Evolutionary conservation across 2,888 invertebrate species (phyloP).

Genomic region (Archips xylosteana): DNA sequence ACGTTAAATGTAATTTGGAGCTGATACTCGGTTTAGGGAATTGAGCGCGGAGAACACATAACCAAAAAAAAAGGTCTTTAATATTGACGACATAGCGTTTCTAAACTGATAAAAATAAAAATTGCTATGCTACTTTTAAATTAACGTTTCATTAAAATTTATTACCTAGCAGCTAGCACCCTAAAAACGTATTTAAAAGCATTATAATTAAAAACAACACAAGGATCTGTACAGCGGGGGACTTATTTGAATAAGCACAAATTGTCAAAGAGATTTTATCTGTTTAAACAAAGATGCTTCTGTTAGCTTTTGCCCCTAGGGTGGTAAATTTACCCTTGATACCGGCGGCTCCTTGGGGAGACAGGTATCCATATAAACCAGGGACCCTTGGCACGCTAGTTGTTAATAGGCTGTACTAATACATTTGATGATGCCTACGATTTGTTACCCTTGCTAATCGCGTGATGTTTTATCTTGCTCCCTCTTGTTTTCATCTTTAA

Average conservation of each 20-base stretch:
- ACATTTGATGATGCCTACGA: conserved; percentile 79
- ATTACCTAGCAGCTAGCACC: conserved; percentile 18
- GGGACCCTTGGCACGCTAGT: conserved; percentile 31
- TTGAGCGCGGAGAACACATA: background rate
- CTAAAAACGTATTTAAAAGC: conserved; percentile 29
- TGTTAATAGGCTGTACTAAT: conserved; percentile 81
- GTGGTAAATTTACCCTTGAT: conserved; percentile 14
- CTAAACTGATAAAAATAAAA: background rate
- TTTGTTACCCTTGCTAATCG: conserved; percentile 75
- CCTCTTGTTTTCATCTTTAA: conserved; percentile 31
- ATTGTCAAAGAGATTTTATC: conserved; percentile 86
- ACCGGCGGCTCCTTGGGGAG: conserved; percentile 35
- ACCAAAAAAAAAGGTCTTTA: background rate
- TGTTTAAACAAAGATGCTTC: conserved; percentile 82
- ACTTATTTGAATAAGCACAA: conserved; percentile 84
- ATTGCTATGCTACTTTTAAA: background rate
- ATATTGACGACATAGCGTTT: background rate
- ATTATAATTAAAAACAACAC: conserved; percentile 50
- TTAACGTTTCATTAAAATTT: background rate
- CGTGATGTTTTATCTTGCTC: conserved; percentile 57
- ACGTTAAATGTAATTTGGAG: conserved; percentile 27
- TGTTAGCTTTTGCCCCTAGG: conserved; percentile 78
- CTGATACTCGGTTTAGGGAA: background rate
- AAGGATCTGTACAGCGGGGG: conserved; percentile 79
- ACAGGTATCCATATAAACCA: conserved; percentile 23